Evolutionary conservation across 2,888 invertebrate species (phyloP), one percentile per base, ranked within the genome.

Genomic region (Cheiracanthium punctorium): DNA sequence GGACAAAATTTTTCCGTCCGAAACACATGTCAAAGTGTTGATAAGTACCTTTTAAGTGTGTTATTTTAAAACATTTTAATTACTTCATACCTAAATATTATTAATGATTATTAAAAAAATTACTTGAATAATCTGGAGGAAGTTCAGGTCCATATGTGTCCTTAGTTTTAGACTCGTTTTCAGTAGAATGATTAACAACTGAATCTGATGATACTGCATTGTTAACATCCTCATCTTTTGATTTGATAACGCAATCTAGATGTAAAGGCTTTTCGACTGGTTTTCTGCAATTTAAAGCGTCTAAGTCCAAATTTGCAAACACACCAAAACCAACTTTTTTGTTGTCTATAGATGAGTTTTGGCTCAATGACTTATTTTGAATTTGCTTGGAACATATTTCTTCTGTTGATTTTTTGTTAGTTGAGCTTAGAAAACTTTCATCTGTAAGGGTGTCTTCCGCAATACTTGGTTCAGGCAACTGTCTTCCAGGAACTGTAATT

Each of bases 221-320:
- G 10, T 14, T 32, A 30, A 28, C 14, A 29, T 2, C n/a, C 20
- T 73, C 33, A n/a, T 4, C 5, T 64, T 70, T 32, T 12, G 29
- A 24, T 20, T 12, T 10, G 14, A n/a, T n/a, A n/a, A 30, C 8
- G 32, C 20, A 10, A n/a, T 33, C 28, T 32, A 37, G 20, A 29
- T 41, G 17, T 29, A 24, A 20, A 37, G 4, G 37, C 8, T 52
- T 32, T 28, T 33, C 24, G 24, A 30, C 14, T 1, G 33, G 8
- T 33, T 33, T 81, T 71, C 75, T 81, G 73, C 88, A 72, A 58
- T 86, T 89, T 29, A 89, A 71, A 29, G 87, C 82, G 82, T 88
- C 87, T 33, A 89, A 85, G 77, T 89, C 89, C 65, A 89, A 75
- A 58, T 89, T 88, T 10, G 89, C 88, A 87, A 89, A 89, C 20